These are phyloP conservation scores for Lepisosteus oculatus DNA, from an alignment of 2,113 vertebrate genomes.

Conservation along the genomic window DNA sequence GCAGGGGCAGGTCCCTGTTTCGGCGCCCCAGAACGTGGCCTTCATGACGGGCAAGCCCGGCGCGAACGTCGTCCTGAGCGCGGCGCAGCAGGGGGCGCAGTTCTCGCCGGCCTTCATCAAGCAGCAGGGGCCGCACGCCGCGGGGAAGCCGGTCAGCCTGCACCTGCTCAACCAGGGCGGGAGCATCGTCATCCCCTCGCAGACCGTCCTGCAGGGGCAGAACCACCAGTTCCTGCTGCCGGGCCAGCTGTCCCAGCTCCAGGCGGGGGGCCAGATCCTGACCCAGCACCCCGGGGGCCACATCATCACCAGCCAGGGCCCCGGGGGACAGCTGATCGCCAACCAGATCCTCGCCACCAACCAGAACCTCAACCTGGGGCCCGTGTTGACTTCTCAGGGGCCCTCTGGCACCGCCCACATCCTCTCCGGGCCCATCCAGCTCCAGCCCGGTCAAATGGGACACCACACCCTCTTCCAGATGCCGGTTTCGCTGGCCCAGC, in stretches of 20 bases:
- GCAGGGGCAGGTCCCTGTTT: conserved; percentile 67
- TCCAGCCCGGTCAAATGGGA: too few species aligned
- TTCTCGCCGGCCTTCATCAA: conserved; percentile 81
- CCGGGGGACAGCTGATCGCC: conserved; percentile 79
- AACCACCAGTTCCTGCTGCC: conserved; percentile 91
- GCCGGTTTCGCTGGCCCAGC: too few species aligned
- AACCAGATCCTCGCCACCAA: conserved; percentile 90
- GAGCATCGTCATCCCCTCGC: conserved; percentile 92
- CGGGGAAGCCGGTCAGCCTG: conserved; percentile 87
- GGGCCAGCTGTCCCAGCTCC: conserved; percentile 64
- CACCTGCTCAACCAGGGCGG: conserved; percentile 87
- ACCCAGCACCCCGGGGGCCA: conserved; percentile 74
- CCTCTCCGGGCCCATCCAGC: too few species aligned
- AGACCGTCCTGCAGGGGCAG: conserved; percentile 79
- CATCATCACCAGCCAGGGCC: conserved; percentile 81
- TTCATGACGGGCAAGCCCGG: conserved; percentile 84
- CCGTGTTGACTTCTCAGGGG: too few species aligned
- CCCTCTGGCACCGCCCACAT: too few species aligned
- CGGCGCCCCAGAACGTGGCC: conserved; percentile 80
- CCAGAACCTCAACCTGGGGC: too few species aligned
- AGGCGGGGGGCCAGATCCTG: conserved; percentile 81
- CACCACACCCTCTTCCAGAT: too few species aligned
- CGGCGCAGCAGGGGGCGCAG: conserved; percentile 58
- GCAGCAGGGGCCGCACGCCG: conserved; percentile 63
- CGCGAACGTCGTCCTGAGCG: conserved; percentile 82